Percentiles rank a stretch among this genome's conserved stretches.
Conservation (phyloP, 2,888 invertebrate species). For the Drosophila paranaensis region DNA sequence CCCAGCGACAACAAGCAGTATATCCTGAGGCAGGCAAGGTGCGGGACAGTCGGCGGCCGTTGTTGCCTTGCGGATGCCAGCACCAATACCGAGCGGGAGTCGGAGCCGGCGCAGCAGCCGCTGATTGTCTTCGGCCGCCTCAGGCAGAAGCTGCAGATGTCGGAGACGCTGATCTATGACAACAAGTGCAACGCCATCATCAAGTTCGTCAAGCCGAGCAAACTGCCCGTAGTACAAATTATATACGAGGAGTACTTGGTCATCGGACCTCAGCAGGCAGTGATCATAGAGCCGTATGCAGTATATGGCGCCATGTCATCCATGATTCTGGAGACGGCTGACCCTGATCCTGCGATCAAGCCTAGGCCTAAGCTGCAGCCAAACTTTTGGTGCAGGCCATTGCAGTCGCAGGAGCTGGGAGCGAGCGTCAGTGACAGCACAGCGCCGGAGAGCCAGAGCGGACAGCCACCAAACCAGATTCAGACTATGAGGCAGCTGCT, state of each 20-base stretch:
- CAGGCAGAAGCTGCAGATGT: constrained; percentile 43
- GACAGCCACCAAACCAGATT: no score
- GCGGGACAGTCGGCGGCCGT: neutral
- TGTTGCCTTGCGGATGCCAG: constrained; percentile 34
- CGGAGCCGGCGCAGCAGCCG: neutral
- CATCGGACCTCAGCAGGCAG: constrained; percentile 17
- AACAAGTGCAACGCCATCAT: constrained; percentile 46
- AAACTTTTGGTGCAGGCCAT: neutral
- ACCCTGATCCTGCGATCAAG: no score
- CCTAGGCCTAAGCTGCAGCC: neutral
- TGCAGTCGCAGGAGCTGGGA: neutral
- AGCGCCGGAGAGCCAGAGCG: neutral
- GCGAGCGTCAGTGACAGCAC: neutral
- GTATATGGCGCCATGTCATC: neutral
- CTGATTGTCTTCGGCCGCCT: constrained; percentile 41
- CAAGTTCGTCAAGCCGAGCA: constrained; percentile 15
- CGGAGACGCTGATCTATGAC: constrained; percentile 61
- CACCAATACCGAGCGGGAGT: constrained; percentile 36
- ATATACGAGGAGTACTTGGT: constrained; percentile 17
- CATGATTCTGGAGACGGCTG: no score
- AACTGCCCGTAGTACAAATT: neutral
- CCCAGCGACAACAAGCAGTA: neutral
- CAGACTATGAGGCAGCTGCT: constrained; percentile 4
- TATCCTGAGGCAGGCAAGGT: neutral
- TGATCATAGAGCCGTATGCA: neutral